Conservation (phyloP, 92 coral and sea anemone species). For the Epizoanthus scotinus region DNA sequence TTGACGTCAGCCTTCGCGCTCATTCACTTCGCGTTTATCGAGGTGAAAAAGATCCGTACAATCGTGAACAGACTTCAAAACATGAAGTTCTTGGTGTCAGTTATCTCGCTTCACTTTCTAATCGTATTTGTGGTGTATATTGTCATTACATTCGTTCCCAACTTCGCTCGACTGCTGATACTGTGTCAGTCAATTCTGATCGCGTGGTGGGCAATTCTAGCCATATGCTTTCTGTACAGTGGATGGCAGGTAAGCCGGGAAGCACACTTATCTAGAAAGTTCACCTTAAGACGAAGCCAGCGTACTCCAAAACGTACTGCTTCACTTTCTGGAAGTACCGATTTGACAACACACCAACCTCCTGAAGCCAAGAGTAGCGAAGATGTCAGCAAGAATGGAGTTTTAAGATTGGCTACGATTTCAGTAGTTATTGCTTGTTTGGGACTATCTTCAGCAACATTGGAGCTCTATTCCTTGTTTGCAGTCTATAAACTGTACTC, state of each 20-base stretch:
- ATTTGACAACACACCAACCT: not conserved
- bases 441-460: constrained; percentile 46
- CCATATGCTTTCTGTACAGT: constrained; percentile 65
- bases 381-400: constrained; percentile 49
- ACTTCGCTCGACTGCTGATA: constrained; percentile 65
- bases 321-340: not conserved
- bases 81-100: constrained; percentile 61
- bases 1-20: constrained; percentile 75
- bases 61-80: constrained; percentile 73
- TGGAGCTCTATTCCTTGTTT: constrained; percentile 71
- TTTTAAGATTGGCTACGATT: constrained; percentile 62
- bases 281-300: constrained; percentile 35
- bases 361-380: not conserved
- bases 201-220: constrained; percentile 70
- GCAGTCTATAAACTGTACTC: constrained; percentile 64
- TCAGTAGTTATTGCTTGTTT: constrained; percentile 63
- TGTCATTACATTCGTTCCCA: constrained; percentile 62
- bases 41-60: constrained; percentile 66
- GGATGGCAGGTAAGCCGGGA: constrained; percentile 68
- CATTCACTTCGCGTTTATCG: constrained; percentile 77
- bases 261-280: constrained; percentile 42
- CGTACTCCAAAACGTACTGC: not conserved
- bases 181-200: constrained; percentile 74
- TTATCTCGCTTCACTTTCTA: constrained; percentile 68
- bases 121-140: constrained; percentile 60